These are phyloP conservation scores for Drosophila infuscata DNA, from an alignment of 2,888 invertebrate species.

Conservation along the genomic window DNA sequence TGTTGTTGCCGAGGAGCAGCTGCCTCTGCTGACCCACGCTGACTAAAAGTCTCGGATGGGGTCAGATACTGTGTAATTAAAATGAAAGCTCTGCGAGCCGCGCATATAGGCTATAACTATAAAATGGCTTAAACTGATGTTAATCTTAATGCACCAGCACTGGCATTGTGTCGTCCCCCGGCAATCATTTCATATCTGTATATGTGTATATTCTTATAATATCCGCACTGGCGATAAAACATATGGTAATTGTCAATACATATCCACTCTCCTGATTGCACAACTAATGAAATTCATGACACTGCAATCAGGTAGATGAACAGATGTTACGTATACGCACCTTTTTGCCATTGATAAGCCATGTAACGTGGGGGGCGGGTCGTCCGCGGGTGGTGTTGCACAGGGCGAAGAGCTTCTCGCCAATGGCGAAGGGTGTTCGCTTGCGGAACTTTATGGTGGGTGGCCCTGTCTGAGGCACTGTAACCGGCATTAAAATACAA, in stretches of 20 bases:
- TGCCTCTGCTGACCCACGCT: conserved; percentile 24
- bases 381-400: conserved; percentile 89
- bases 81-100: conserved; percentile 66
- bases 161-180: conserved; percentile 61
- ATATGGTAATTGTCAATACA: neutral
- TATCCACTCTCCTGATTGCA: neutral
- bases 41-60: conserved; percentile 19
- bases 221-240: neutral
- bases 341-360: conserved; percentile 90
- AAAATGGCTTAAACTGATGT: conserved; percentile 79
- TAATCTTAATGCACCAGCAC: conserved; percentile 69
- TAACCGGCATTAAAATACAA: conserved; percentile 26
- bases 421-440: conserved; percentile 86
- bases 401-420: conserved; percentile 89
- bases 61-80: conserved; percentile 67
- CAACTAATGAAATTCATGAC: conserved; percentile 26
- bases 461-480: conserved; percentile 88
- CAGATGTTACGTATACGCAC: conserved; percentile 83
- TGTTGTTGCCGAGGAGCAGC: conserved; percentile 31
- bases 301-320: neutral
- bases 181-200: conserved; percentile 45
- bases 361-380: conserved; percentile 90
- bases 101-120: conserved; percentile 79
- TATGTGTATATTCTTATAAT: neutral
- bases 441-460: conserved; percentile 89